Evolutionary conservation across 2,888 invertebrate genomes (phyloP), one percentile per base, ranked within the genome.

Genomic region (Acrocera orbiculus): DNA sequence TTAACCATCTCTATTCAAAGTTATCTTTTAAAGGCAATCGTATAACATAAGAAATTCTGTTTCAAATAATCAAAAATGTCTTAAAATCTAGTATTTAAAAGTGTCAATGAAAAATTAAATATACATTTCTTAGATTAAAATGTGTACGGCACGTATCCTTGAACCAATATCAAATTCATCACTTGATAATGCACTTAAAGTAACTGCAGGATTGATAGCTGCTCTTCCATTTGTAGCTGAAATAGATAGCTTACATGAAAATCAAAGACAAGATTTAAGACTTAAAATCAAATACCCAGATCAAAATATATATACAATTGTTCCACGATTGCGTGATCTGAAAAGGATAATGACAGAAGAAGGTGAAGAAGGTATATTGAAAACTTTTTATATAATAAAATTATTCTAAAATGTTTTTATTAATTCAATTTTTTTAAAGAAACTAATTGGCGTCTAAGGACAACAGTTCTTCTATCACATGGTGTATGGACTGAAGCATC

Each of bases 401-500:
- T 23, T 24, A 6, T 25, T 16, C 16, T 22, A 17, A 11, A 29
- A 10, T 19, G 9, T 16, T 16, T 23, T 16, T 16, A n/a, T 23
- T 29, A 15, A 19, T 22, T 5, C 14, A 6, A 30, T 38, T 24
- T 34, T 34, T 28, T 35, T 24, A 19, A 30, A 42, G 51, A 50
- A 42, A 55, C 56, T 5, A 57, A 54, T 38, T 54, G 58, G 42
- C 67, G 89, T 10, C 64, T 95, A 15, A 65, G 83, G 19, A 89
- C 92, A 1, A 83, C 81, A 2, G 85, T 92, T 9, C 62, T 90
- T 26, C 67, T 95, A 16, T 92, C 92, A 0, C 60, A 60, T 40
- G 81, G 82, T 46, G 85, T 87, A 14, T 87, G 87, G 87, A 83
- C 86, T 36, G 90, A 90, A 58, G 78, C 87, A 0, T 85, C 86